Conservation (phyloP, 2,113 vertebrate genomes). For the Athene cunicularia region DNA sequence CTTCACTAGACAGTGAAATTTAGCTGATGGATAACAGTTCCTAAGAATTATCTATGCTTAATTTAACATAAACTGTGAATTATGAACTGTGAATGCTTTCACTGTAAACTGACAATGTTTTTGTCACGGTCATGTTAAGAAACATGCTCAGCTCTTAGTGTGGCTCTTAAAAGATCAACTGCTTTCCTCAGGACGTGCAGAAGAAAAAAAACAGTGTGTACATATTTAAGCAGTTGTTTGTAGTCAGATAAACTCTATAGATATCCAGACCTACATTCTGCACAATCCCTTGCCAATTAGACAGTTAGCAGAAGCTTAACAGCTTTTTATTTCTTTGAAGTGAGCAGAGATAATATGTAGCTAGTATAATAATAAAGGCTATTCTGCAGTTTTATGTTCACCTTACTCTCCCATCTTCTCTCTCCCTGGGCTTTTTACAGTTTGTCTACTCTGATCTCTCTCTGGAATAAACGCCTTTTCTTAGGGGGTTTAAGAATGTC, state of each 20-base stretch:
- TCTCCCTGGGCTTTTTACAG: not conserved
- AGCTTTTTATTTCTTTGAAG: not conserved
- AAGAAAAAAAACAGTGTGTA: not conserved
- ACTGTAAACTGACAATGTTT: not conserved
- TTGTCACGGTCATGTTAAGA: not conserved
- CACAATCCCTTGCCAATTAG: not conserved
- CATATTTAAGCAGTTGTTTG: not conserved
- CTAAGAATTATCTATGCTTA: not conserved
- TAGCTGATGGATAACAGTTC: not conserved
- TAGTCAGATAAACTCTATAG: not conserved
- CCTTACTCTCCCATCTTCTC: not conserved
- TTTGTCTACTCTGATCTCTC: not conserved
- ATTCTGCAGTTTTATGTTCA: not conserved
- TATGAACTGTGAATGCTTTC: not conserved
- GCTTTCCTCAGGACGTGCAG: not conserved
- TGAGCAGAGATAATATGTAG: not conserved
- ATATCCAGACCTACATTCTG: slow-evolving; percentile 23
- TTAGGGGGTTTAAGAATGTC: not conserved
- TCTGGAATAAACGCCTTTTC: not conserved
- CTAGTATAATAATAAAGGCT: not conserved
- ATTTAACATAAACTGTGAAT: not conserved
- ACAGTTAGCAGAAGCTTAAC: not conserved
- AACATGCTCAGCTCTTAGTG: not conserved
- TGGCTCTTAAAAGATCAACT: not conserved
- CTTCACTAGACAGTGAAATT: not conserved